Base-by-base conservation (phyloP, 1,140 invertebrate genomes). In the Andrena cerasifolii region DNA sequence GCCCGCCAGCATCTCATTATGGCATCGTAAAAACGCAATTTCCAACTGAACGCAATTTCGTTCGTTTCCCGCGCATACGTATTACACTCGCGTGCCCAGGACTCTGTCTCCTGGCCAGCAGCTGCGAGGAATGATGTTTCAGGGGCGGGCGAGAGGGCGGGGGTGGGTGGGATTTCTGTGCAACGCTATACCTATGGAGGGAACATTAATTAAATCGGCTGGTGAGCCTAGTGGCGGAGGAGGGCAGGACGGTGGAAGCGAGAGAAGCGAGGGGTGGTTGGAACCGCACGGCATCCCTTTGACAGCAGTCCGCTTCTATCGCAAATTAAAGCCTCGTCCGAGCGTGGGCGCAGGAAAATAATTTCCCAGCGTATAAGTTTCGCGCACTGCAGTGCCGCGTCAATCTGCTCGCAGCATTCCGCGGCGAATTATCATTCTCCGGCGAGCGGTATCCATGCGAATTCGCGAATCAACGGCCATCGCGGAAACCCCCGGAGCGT, bases 161-260 rank as follows among this genome's bases (percentile, higher is more conserved):
- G 36, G 36, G n/a, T n/a, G n/a, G n/a, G n/a, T n/a, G n/a, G n/a
- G 3, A 40, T 40, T 40, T 40, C 36, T 40, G 26, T 28, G 49
- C 54, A 43, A 33, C 58, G 36, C 58, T 49, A 31, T 72, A 45
- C 51, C 58, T 75, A 76, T 62, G 79, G 63, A 66, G 40, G 71
- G 73, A 84, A 80, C 78, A 84, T 84, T 87, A 87, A 87, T 87
- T 87, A 87, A 87, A 87, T 87, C 83, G 82, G 70, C 67, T 70
- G 71, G 62, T 78, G 81, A 40, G 65, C 77, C 66, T 36, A 62
- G 74, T 47, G 66, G 8, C 12, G 16, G 61, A 24, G 43, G 28
- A 16, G 77, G 16, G 21, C 5, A 33, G 10, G 24, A 36, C 28
- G 36, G 36, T n/a, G n/a, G n/a, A n/a, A 10, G 3, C 24, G 28